Evolutionary conservation across 2,888 invertebrate species (phyloP), one percentile per base, ranked within the genome.

Genomic region (Noctua janthe): DNA sequence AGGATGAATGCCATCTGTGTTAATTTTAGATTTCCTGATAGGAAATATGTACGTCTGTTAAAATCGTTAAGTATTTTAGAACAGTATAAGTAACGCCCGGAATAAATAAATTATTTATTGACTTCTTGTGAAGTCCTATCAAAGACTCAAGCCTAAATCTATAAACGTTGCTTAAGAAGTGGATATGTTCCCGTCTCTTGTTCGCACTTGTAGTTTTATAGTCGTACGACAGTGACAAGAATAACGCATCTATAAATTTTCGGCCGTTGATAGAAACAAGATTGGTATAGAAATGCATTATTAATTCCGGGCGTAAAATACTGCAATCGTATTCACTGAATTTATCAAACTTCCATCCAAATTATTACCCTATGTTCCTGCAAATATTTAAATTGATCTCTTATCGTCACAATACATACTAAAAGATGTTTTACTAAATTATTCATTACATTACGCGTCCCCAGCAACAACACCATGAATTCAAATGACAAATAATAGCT

Each of bases 31-130:
- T 62, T n/a, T 66, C 39, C 47, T 47, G 59, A 54, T 80, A 35
- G 43, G 39, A 13, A 54, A 74, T 85, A 47, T 85, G 71, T 82
- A 85, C n/a, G 1, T 81, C 39, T 66, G 66, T 51, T 66, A 66
- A 54, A 72, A 84, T 84, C 69, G 49, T 79, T 80, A 78, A 72
- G 69, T 82, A 84, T 78, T 69, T 59, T n/a, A 64, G 47, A 66
- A 73, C 2, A 4, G 20, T 66, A 4, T 39, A 39, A 20, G 10
- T 66, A 39, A 39, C 20, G 66, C 66, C 20, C 20, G 66, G 1
- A 39, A 20, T 39, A 11, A 64, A 66, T 66, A 66, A 66, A 20
- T 1, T 20, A 39, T 35, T 64, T 15, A 6, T 29, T 29, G 7
- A 17, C 29, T 62, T 35, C 29, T 62, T 35, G 29, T 62, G 17